Conservation (phyloP, 30 jellyfish, hydroid and myxozoan species). For the Turritopsis rubra region DNA sequence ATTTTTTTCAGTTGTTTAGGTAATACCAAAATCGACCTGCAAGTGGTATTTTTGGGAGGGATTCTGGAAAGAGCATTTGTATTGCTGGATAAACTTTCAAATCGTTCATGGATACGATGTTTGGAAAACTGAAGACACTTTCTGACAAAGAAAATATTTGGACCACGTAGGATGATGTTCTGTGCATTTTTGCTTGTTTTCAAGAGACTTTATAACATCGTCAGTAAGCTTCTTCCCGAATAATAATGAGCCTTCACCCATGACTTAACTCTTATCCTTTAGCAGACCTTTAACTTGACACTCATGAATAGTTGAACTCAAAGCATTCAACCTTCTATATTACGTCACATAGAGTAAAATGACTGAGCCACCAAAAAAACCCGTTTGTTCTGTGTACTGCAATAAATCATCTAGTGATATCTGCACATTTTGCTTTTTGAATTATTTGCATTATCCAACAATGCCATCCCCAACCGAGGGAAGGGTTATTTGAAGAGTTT, state of each 20-base stretch:
- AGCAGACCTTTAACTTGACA: not conserved
- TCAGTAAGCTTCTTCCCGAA: not conserved
- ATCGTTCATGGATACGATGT: no score
- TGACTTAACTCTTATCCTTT: not conserved
- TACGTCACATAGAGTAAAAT: not conserved
- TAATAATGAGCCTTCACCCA: not conserved
- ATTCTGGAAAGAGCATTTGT: no score
- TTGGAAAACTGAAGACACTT: no score
- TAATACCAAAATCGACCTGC: no score
- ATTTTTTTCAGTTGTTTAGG: no score
- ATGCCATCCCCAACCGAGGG: no score
- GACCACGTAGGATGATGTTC: not conserved
- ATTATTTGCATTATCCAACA: no score
- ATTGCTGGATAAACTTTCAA: no score
- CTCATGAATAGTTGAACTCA: not conserved
- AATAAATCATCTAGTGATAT: not conserved
- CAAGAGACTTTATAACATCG: not conserved
- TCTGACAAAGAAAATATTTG: no score
- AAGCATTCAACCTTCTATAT: not conserved
- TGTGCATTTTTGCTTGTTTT: not conserved
- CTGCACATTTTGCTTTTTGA: no score
- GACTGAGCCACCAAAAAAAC: not conserved
- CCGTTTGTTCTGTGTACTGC: not conserved
- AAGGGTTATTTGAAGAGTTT: no score
- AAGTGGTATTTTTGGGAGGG: no score